phyloP scores from a whole-genome alignment of 1,140 invertebrate genomes.

The Pseudomyrmex dendroicus region DNA sequence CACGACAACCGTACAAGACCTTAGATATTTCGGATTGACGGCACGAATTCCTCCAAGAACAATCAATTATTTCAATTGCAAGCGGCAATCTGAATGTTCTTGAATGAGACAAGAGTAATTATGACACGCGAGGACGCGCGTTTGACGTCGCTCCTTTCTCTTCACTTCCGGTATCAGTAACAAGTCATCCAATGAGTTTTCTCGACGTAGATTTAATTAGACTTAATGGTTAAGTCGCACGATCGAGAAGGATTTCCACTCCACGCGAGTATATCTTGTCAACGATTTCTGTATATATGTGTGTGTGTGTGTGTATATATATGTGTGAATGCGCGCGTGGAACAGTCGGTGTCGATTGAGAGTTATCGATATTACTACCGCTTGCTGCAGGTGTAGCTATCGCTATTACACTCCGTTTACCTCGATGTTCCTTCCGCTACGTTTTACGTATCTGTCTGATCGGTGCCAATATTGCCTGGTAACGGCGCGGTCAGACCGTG shows the following conservation, averaged over 20 bases:
- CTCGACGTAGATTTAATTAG: constrained; percentile 33
- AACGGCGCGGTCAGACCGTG: constrained; percentile 15
- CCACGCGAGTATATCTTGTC: constrained; percentile 28
- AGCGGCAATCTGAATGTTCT: background rate
- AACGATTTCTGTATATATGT: background rate
- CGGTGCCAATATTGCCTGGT: constrained; percentile 24
- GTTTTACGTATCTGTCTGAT: constrained; percentile 43
- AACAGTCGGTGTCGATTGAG: constrained; percentile 47
- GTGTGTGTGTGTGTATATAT: background rate
- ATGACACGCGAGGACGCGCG: constrained; percentile 25
- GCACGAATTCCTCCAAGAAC: constrained; percentile 30
- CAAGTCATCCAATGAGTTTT: constrained; percentile 63
- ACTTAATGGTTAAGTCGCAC: constrained; percentile 53
- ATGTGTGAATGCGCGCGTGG: constrained; percentile 7
- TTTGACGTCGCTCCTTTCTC: background rate
- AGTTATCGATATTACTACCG: constrained; percentile 53
- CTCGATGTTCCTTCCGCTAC: constrained; percentile 37
- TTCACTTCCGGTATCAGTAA: constrained; percentile 39
- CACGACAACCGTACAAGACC: constrained; percentile 3
- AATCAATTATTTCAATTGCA: constrained; percentile 58
- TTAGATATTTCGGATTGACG: constrained; percentile 9
- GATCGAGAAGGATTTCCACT: constrained; percentile 1
- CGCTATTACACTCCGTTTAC: constrained; percentile 42
- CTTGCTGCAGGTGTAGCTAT: constrained; percentile 33
- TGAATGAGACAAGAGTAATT: constrained; percentile 50